phyloP scores from a whole-genome alignment of 2,113 vertebrate species.

The Puffinus mauretanicus region DNA sequence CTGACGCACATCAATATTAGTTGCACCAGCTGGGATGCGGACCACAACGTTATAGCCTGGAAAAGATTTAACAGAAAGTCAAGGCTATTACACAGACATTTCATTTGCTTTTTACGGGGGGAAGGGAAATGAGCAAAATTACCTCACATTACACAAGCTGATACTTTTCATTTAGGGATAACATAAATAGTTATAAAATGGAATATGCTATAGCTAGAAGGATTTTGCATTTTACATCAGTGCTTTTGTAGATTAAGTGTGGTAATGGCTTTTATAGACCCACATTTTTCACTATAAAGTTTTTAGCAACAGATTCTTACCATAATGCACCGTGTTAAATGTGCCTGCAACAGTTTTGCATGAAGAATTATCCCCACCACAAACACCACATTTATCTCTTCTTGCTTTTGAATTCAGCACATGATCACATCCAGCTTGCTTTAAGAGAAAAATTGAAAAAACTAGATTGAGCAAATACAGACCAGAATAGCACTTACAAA shows the following conservation, averaged over 20 bases:
- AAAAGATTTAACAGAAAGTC: constrained; percentile 32
- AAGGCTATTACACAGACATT: background rate
- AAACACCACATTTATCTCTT: constrained; percentile 97
- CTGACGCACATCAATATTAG: constrained; percentile 96
- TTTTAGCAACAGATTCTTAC: constrained; percentile 76
- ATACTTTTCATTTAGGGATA: constrained; percentile 4
- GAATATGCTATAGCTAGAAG: background rate
- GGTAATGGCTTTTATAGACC: constrained; percentile 25
- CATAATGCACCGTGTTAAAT: constrained; percentile 93
- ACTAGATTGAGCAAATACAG: constrained; percentile 50
- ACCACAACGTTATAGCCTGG: constrained; percentile 95
- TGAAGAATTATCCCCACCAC: constrained; percentile 97
- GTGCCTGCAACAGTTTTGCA: constrained; percentile 94
- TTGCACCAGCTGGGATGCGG: constrained; percentile 94
- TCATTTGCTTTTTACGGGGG: background rate
- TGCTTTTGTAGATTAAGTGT: constrained; percentile 25
- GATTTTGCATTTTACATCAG: constrained; percentile 4
- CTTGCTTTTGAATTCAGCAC: constrained; percentile 97
- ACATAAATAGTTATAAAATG: constrained; percentile 1
- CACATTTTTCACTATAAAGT: constrained; percentile 19
- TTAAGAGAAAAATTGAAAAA: constrained; percentile 72
- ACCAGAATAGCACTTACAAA: constrained; percentile 42
- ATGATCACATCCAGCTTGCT: constrained; percentile 99
- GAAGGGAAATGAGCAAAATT: background rate
- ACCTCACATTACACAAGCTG: background rate